Percentiles rank a stretch among this genome's conserved stretches.
phyloP scores from a whole-genome alignment of 2,113 vertebrate species.

The Tragelaphus buxtoni region DNA sequence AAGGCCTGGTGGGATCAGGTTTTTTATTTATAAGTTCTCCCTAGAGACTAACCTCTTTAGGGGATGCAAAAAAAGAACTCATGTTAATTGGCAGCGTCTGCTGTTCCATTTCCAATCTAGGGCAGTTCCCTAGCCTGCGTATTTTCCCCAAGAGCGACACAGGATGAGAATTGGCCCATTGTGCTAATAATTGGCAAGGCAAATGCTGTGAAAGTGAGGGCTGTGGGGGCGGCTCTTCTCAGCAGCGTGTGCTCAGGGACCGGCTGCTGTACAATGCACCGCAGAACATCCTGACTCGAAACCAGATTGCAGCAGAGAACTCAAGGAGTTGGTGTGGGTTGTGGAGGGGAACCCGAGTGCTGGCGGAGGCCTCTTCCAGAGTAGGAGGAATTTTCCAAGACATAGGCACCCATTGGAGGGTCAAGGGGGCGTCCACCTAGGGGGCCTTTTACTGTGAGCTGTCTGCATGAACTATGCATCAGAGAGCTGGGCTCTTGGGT shows the following conservation, averaged over 20 bases:
- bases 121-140: slow-evolving; percentile 62
- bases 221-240: slow-evolving; percentile 49
- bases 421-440: background rate
- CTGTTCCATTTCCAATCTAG: slow-evolving; percentile 69
- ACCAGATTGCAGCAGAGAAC: slow-evolving; percentile 1
- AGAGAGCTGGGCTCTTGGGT: background rate
- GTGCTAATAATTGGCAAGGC: slow-evolving; percentile 68
- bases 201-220: slow-evolving; percentile 19
- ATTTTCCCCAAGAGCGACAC: slow-evolving; percentile 59
- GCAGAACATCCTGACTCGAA: slow-evolving; percentile 36
- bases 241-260: slow-evolving; percentile 52
- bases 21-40: slow-evolving; percentile 34
- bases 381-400: slow-evolving; percentile 33
- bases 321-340: background rate
- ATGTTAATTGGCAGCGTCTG: slow-evolving; percentile 56
- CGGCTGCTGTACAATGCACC: slow-evolving; percentile 57
- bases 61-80: slow-evolving; percentile 29
- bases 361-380: background rate
- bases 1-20: background rate
- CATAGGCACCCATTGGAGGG: background rate
- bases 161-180: slow-evolving; percentile 64
- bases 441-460: background rate
- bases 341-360: background rate
- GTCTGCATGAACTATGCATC: background rate
- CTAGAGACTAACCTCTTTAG: slow-evolving; percentile 19